Base-by-base conservation (phyloP, 2,888 invertebrate species). In the Agriopis marginaria region DNA sequence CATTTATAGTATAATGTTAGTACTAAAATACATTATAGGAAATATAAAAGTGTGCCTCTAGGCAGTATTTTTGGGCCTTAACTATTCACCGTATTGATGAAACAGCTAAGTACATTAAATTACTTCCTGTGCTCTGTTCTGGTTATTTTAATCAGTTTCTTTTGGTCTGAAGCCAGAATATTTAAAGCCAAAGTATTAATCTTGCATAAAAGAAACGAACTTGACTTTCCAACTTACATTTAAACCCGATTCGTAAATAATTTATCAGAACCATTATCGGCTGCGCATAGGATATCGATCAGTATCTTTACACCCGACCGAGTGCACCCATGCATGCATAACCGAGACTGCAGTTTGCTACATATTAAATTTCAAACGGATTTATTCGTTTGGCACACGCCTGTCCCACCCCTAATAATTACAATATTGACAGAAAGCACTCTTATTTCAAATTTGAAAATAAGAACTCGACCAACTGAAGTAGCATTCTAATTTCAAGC, bases 301-400 rank as follows among this genome's bases (percentile, higher is more conserved):
- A 72, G 77, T 49, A 70, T 70, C 66, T 70, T 53, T 12, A 14
- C 61, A 56, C 70, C 68, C 79, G 76, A 74, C 74, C 76, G 78
- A 79, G 70, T 75, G 79, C 82, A 78, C 72, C 73, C 80, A 75
- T 80, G 83, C 85, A 84, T 87, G 83, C 85, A 80, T 83, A 82
- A 81, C 76, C 72, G 62, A 76, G 78, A 72, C 79, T 86, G 80
- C 82, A 85, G 81, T 81, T 66, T 77, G 85, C 83, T 79, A 85
- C 84, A 88, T 92, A 91, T 92, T 92, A 88, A 86, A 91, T 90
- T 90, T 88, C 90, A 87, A 87, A 88, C 85, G 82, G 85, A 88
- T 89, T 87, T 85, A 79, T 79, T 83, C 84, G 79, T 82, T 82
- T 82, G 79, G 82, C 77, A 79, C 85, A 77, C 79, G 83, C 82